phyloP scores from a whole-genome alignment of 2,888 invertebrate species.

The Machimus rusticus region DNA sequence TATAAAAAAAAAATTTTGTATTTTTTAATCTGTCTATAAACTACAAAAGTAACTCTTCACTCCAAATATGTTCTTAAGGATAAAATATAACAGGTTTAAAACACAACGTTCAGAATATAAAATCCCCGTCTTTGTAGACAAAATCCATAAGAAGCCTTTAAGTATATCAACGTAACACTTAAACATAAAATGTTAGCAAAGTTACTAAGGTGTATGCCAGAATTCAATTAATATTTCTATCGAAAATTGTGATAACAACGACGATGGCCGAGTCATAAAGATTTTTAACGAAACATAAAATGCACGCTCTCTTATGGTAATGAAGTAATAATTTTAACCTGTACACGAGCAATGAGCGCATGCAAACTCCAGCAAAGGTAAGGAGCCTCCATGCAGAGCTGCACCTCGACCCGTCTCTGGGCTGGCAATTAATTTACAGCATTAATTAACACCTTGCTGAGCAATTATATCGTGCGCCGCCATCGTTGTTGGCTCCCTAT shows the following conservation, averaged over 20 bases:
- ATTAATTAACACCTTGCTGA: conserved; percentile 35
- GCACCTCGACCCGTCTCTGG: neutral
- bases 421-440: conserved; percentile 29
- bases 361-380: neutral
- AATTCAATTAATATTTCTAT: neutral
- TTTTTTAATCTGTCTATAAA: too few relatives aligned
- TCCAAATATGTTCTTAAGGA: too few relatives aligned
- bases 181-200: neutral
- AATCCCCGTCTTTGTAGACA: neutral
- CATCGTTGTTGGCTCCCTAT: conserved; percentile 14
- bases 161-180: neutral
- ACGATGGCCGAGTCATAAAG: neutral
- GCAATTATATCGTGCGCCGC: conserved; percentile 30
- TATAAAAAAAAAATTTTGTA: too few relatives aligned
- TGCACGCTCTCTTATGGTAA: conserved; percentile 23
- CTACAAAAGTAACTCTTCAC: too few relatives aligned
- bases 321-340: conserved; percentile 23
- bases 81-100: neutral
- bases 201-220: neutral
- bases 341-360: conserved; percentile 18
- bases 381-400: neutral
- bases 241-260: neutral
- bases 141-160: neutral
- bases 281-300: conserved; percentile 11
- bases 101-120: neutral